Base-by-base conservation (phyloP, 2,888 invertebrate genomes). In the Drosophila acutilabella region DNA sequence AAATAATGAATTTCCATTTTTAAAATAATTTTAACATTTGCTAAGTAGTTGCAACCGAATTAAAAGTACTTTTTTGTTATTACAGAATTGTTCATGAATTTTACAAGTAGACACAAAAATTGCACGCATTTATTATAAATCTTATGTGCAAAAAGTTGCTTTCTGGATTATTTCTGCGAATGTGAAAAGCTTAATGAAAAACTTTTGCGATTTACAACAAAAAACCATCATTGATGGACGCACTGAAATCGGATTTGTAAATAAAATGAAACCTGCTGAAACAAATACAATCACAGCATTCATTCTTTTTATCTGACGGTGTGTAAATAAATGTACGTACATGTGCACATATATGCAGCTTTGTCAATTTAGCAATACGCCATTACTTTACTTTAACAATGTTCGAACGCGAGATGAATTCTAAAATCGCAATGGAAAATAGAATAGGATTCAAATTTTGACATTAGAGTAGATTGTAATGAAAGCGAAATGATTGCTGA, bases 171-270 rank as follows among this genome's bases (percentile, higher is more conserved):
- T 71, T 71, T 45, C 54, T 20, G 40, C 13, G 40, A n/a, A 40
- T 36, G 23, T 13, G 20, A 18, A 48, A 57, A 57, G 14, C 18
- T n/a, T 4, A 16, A 13, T 50, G 36, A 8, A 41, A 53, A 56
- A 33, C 33, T 51, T 57, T 57, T 53, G 41, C 18, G 40, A 41
- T 60, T 74, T 53, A 13, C 4, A 2, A 36, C 48, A 54, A 68
- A 58, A 30, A 30, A 8, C 20, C 14, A 38, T 38, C n/a, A 36
- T 18, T 3, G n/a, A n/a, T n/a, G 40, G 23, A 47, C 23, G 33
- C 16, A 47, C 33, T 36, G 54, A 62, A 69, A 69, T 59, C 47
- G 38, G 58, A 73, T 74, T 69, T 58, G 50, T 48, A 47, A 62
- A 59, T 56, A 56, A 69, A 69, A 56, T 42, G 51, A 11, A 20